A percentile compares a stretch with the other conserved stretches of the same genome.
phyloP scores from a whole-genome alignment of 2,113 vertebrate genomes.

The Cardinalis cardinalis region DNA sequence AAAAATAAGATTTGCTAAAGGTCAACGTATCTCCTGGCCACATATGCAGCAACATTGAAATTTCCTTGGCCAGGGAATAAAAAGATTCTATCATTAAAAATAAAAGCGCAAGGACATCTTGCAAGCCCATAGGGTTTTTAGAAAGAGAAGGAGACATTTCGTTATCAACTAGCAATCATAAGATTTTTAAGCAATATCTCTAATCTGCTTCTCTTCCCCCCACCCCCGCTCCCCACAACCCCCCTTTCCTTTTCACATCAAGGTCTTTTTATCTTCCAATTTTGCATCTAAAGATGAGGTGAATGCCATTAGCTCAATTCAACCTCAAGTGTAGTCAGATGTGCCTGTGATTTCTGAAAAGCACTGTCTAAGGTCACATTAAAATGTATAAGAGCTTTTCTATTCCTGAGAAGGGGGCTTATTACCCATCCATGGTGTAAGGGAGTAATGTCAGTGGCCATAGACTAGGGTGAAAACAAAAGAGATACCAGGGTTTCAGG shows the following conservation, averaged over 20 bases:
- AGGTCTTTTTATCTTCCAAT: conserved; percentile 89
- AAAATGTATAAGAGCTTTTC: conserved; percentile 85
- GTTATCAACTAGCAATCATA: conserved; percentile 80
- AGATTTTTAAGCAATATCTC: conserved; percentile 84
- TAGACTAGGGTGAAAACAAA: conserved; percentile 77
- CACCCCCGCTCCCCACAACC: conserved; percentile 29
- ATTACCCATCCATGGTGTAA: conserved; percentile 77
- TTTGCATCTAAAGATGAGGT: conserved; percentile 86
- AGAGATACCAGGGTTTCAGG: conserved; percentile 65
- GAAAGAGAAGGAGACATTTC: conserved; percentile 79
- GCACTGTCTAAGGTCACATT: conserved; percentile 84
- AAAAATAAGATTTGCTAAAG: conserved; percentile 86
- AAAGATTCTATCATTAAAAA: conserved; percentile 91
- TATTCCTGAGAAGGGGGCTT: conserved; percentile 77
- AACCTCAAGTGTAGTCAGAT: conserved; percentile 86
- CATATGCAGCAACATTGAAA: conserved; percentile 84
- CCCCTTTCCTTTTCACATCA: conserved; percentile 77
- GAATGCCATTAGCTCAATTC: conserved; percentile 87
- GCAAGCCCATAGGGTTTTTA: conserved; percentile 71
- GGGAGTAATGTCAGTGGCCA: conserved; percentile 78
- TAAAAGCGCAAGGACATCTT: conserved; percentile 77
- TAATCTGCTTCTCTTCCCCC: conserved; percentile 74
- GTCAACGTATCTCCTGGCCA: conserved; percentile 85
- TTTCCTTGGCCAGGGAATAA: conserved; percentile 85
- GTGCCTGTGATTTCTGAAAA: conserved; percentile 81